phyloP scores from a whole-genome alignment of 2,113 vertebrate species.

The Myanophis thanlyinensis region DNA sequence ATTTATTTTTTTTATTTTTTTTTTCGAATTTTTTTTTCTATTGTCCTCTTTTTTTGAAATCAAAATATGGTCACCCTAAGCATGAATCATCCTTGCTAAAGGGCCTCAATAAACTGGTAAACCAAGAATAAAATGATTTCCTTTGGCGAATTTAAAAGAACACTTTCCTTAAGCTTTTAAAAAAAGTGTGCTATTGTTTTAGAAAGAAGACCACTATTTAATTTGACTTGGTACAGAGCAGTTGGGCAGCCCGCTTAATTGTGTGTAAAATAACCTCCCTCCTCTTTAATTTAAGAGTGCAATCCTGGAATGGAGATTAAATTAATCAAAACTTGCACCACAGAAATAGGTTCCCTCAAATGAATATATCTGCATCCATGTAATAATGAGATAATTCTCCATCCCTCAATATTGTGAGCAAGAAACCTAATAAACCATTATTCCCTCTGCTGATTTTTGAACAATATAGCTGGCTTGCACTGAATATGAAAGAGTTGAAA shows the following conservation, averaged over 20 bases:
- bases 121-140: background rate
- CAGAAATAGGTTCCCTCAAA: background rate
- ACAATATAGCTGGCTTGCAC: background rate
- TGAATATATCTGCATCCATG: background rate
- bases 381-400: background rate
- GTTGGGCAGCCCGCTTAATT: background rate
- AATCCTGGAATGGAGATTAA: background rate
- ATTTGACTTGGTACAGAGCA: background rate
- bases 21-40: too few species aligned
- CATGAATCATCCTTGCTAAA: background rate
- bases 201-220: background rate
- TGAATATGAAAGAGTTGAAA: conserved; percentile 29
- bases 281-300: background rate
- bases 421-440: conserved; percentile 12
- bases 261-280: background rate
- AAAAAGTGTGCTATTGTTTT: background rate
- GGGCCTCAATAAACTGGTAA: background rate
- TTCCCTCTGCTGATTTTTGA: background rate
- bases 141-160: background rate
- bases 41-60: too few species aligned
- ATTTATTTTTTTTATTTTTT: too few species aligned
- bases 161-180: background rate
- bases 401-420: conserved; percentile 8
- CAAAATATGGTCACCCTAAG: too few species aligned
- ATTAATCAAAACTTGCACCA: background rate